A percentile compares a stretch with the other conserved stretches of the same genome.
These are phyloP conservation scores for Augochlora pura DNA, from an alignment of 1,140 invertebrate species.

Conservation along the genomic window DNA sequence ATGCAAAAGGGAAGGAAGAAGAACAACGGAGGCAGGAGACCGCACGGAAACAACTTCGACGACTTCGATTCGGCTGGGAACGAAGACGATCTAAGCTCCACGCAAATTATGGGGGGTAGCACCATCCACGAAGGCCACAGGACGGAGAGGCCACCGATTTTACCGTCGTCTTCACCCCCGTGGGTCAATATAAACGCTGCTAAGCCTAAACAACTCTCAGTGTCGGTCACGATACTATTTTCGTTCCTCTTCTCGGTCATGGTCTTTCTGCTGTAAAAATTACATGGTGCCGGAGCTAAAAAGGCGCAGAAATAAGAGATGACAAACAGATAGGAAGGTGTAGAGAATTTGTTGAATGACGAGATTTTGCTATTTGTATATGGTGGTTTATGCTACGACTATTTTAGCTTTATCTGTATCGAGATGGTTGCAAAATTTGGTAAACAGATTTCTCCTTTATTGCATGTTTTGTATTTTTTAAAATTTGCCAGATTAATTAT, in stretches of 20 bases:
- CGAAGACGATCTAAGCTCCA: constrained; percentile 71
- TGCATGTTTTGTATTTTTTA: neutral
- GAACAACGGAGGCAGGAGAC: constrained; percentile 59
- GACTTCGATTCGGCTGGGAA: constrained; percentile 54
- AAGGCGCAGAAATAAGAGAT: no score
- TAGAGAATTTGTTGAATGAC: neutral
- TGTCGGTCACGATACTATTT: constrained; percentile 34
- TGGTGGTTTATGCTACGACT: neutral
- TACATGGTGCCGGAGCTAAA: neutral
- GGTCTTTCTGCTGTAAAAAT: constrained; percentile 29
- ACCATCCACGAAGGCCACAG: constrained; percentile 68
- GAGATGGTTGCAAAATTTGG: no score
- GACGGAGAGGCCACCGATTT: constrained; percentile 71
- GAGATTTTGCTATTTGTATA: constrained; percentile 17
- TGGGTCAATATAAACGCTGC: constrained; percentile 66
- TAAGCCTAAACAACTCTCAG: constrained; percentile 60
- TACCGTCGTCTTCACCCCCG: constrained; percentile 70
- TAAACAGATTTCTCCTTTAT: no score
- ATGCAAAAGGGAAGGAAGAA: constrained; percentile 67
- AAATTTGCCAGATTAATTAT: no score
- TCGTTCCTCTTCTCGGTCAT: constrained; percentile 29
- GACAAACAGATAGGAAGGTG: no score
- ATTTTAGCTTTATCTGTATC: no score
- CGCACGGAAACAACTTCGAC: constrained; percentile 35
- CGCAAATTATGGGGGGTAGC: constrained; percentile 72